Evolutionary conservation across 1,140 invertebrate species (phyloP).

Genomic region (Zaprionus vittiger): DNA sequence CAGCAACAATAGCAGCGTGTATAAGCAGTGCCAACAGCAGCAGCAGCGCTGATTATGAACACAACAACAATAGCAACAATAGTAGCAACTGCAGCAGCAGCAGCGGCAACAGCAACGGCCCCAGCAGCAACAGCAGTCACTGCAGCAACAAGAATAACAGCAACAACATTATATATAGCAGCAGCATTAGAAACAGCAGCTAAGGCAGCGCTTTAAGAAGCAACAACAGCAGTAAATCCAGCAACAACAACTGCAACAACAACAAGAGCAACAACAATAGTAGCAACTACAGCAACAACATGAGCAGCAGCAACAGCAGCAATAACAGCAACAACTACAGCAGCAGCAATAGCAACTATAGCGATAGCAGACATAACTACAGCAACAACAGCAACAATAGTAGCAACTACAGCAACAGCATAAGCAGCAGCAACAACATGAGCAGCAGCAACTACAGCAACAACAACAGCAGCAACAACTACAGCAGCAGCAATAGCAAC

Average conservation of each 20-base stretch:
- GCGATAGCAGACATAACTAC: neutral
- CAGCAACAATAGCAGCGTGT: conserved; percentile 33
- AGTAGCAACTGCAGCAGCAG: too few species aligned
- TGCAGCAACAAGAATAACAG: too few species aligned
- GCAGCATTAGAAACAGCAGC: neutral
- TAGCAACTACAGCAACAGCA: neutral
- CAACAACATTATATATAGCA: neutral
- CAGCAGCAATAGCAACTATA: neutral
- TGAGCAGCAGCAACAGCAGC: too few species aligned
- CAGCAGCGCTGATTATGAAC: conserved; percentile 2
- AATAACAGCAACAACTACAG: neutral
- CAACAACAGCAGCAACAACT: neutral
- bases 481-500: neutral
- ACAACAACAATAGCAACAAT: too few species aligned
- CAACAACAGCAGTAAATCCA: conserved; percentile 26
- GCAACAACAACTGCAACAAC: neutral
- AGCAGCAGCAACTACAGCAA: neutral
- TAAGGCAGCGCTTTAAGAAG: too few species aligned
- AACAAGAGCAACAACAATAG: neutral
- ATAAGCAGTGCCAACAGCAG: conserved; percentile 20
- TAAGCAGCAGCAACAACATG: conserved; percentile 1
- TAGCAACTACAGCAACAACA: too few species aligned
- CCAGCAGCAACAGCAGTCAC: conserved; percentile 24
- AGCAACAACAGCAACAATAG: neutral
- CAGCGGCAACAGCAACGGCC: neutral